phyloP scores from a whole-genome alignment of 2,113 vertebrate species.

The Mesitornis unicolor region DNA sequence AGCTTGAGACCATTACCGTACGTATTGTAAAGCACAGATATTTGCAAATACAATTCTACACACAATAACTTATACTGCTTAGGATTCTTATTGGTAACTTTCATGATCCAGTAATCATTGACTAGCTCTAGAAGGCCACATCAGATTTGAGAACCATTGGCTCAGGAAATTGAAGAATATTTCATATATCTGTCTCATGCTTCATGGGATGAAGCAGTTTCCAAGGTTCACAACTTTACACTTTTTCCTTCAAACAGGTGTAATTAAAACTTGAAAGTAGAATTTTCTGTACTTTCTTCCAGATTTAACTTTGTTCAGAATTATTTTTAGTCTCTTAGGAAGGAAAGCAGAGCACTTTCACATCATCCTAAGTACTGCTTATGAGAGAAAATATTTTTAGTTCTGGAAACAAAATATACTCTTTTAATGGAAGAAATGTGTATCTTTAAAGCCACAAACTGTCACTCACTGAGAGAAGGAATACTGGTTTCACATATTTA shows the following conservation, averaged over 20 bases:
- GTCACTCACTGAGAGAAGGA: neutral
- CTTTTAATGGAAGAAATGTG: neutral
- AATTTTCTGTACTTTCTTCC: neutral
- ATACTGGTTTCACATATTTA: neutral
- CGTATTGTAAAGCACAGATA: neutral
- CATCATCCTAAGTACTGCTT: neutral
- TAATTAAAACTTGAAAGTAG: neutral
- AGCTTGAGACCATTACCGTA: neutral
- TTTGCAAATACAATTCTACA: neutral
- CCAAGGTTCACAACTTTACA: neutral
- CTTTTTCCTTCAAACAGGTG: neutral
- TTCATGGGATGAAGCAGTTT: neutral
- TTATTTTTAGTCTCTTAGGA: neutral
- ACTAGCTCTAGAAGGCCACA: neutral
- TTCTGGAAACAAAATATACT: neutral
- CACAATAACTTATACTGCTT: neutral
- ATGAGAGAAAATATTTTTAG: constrained; percentile 9
- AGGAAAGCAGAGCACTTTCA: neutral
- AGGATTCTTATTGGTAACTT: neutral
- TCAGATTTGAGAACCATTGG: neutral
- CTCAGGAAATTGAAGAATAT: neutral
- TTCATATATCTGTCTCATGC: neutral
- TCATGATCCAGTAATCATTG: neutral
- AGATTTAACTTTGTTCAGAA: neutral
- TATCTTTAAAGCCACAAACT: neutral